phyloP scores from a whole-genome alignment of 2,797 vertebrate species.

The Petrocephalus schoutedeni region DNA sequence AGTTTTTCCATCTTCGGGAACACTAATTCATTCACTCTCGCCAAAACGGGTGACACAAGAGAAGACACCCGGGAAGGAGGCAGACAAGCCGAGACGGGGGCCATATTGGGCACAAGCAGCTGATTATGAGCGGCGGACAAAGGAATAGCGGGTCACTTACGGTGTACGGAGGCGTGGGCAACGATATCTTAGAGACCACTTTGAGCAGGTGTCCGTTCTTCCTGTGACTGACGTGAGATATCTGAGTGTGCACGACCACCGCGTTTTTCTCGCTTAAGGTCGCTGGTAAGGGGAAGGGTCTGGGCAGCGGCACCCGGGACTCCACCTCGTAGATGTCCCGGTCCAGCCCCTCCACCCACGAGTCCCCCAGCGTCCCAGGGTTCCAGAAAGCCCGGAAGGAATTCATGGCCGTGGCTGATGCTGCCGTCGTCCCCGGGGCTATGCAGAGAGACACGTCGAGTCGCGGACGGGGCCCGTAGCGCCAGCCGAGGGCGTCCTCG shows the following conservation, averaged over 20 bases:
- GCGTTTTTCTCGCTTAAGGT: slow-evolving; percentile 79
- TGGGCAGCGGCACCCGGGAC: slow-evolving; percentile 84
- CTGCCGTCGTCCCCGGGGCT: slow-evolving; percentile 12
- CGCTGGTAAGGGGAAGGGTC: slow-evolving; percentile 74
- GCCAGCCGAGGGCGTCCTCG: background rate
- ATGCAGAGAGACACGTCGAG: slow-evolving; percentile 23
- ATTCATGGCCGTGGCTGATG: slow-evolving; percentile 69
- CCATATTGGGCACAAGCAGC: background rate
- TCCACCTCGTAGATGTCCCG: slow-evolving; percentile 87
- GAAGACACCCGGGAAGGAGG: background rate
- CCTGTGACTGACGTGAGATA: slow-evolving; percentile 79
- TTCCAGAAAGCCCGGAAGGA: slow-evolving; percentile 76
- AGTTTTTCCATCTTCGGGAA: background rate
- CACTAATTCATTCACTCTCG: background rate
- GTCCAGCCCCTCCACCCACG: slow-evolving; percentile 77
- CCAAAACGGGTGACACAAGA: background rate
- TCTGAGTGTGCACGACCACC: slow-evolving; percentile 84
- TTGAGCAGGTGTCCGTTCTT: slow-evolving; percentile 81
- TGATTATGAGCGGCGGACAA: background rate
- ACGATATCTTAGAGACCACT: slow-evolving; percentile 89
- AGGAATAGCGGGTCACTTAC: slow-evolving; percentile 69
- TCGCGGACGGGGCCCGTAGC: background rate
- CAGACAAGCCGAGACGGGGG: background rate
- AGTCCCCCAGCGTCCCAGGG: slow-evolving; percentile 54
- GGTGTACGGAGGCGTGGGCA: slow-evolving; percentile 92